Evolutionary conservation across 2,888 invertebrate species (phyloP), one percentile per base, ranked within the genome.

Genomic region (Mythimna impura): DNA sequence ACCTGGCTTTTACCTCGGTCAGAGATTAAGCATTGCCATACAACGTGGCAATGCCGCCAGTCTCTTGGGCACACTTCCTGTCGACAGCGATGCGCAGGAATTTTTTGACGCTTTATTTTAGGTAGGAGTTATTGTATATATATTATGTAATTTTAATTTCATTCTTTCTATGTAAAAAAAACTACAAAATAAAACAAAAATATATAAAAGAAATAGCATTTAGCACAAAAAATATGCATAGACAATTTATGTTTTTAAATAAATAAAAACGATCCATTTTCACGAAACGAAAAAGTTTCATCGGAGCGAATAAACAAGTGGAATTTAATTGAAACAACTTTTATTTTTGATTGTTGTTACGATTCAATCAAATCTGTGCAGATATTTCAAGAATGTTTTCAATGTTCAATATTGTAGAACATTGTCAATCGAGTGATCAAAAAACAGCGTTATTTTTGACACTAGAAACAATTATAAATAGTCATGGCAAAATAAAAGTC

Each of bases 311-410:
- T 89, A 89, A 91, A 89, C 89, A 89, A 92, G 86, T 85, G 89
- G 88, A 90, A 93, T 93, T 92, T 91, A 89, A 90, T 91, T 90
- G 89, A 84, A 89, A 89, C 83, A 86, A 88, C 84, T 87, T 89
- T 86, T 85, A 84, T 87, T 88, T 87, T 87, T 80, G 71, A 87
- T 86, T 87, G 81, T 81, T 82, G 75, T 81, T 85, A 78, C 81
- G 76, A 79, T 86, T 86, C 81, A 87, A 89, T 90, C 82, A 85
- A 83, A 83, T 76, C 65, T 74, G 64, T 69, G 60, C 66, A 76
- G 73, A 83, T 69, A 77, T 82, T 77, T 52, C 40, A 73, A 76
- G 76, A 82, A 86, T 78, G 72, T 79, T 78, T 78, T 22, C 62
- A 47, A 50, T 40, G 76, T 73, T 64, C 52, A 73, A 71, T 76